A percentile compares a stretch with the other conserved stretches of the same genome.
These are phyloP conservation scores for Pelochelys cantorii DNA, from an alignment of 2,797 vertebrate genomes.

Conservation along the genomic window DNA sequence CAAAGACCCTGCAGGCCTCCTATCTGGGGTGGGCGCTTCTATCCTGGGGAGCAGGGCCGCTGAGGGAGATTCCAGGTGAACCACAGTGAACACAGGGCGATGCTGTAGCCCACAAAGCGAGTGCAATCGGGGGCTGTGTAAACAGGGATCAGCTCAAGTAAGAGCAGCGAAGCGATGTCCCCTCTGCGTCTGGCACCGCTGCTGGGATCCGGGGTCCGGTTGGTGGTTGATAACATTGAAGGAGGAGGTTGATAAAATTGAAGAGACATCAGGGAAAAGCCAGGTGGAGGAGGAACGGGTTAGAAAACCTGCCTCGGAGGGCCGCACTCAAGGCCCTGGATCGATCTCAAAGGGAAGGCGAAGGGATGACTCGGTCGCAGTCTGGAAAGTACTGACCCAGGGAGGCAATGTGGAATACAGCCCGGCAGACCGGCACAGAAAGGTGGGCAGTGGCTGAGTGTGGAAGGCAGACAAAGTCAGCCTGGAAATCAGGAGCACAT, in stretches of 20 bases:
- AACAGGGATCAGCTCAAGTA: not conserved
- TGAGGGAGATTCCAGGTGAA: not conserved
- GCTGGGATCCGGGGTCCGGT: not conserved
- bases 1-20: no score
- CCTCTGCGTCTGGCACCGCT: not conserved
- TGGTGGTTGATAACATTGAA: not conserved
- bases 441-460: not conserved
- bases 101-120: not conserved
- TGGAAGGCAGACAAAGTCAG: not conserved
- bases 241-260: not conserved
- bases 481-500: not conserved
- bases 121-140: not conserved
- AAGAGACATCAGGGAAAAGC: not conserved
- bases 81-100: no score
- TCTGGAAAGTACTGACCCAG: not conserved
- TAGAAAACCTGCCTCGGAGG: not conserved
- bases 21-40: not conserved
- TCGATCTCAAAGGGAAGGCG: not conserved
- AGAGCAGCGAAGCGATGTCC: not conserved
- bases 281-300: rapidly evolving
- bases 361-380: not conserved
- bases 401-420: not conserved
- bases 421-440: not conserved
- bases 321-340: no score
- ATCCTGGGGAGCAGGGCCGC: not conserved